Conservation (phyloP, 2,888 invertebrate species). For the Piscicola geometra region DNA sequence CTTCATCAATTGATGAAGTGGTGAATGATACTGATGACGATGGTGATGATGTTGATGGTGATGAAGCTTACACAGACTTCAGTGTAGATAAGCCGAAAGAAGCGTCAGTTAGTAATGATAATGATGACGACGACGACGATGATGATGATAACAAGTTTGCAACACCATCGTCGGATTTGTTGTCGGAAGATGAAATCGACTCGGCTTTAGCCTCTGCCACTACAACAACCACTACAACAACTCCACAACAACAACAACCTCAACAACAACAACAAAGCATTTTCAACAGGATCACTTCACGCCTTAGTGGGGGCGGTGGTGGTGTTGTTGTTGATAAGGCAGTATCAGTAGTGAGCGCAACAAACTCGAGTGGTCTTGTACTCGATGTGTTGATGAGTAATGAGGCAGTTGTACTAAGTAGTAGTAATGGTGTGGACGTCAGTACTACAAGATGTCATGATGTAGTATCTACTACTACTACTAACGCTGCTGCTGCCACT, state of each 20-base stretch:
- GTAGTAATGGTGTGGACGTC: too few species aligned
- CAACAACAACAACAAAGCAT: not conserved
- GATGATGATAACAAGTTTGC: constrained; percentile 18
- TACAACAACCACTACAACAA: not conserved
- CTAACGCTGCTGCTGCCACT: not conserved
- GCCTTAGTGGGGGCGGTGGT: not conserved
- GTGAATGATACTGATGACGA: not conserved
- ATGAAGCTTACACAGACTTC: not conserved
- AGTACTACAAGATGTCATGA: too few species aligned
- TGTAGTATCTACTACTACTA: too few species aligned
- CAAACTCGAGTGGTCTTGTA: too few species aligned
- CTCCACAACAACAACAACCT: not conserved
- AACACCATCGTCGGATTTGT: not conserved
- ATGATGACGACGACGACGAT: constrained; percentile 4
- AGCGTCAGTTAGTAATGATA: not conserved
- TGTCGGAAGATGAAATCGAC: not conserved
- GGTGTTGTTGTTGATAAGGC: not conserved
- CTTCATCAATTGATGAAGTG: not conserved
- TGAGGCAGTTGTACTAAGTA: too few species aligned
- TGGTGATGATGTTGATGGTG: not conserved
- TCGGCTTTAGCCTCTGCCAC: not conserved
- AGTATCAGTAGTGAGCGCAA: not conserved
- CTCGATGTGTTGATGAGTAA: too few species aligned
- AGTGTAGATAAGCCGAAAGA: too few species aligned
- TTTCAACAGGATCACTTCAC: not conserved